These are phyloP conservation scores for Agrochola lota DNA, from an alignment of 2,888 invertebrate species.

Conservation along the genomic window DNA sequence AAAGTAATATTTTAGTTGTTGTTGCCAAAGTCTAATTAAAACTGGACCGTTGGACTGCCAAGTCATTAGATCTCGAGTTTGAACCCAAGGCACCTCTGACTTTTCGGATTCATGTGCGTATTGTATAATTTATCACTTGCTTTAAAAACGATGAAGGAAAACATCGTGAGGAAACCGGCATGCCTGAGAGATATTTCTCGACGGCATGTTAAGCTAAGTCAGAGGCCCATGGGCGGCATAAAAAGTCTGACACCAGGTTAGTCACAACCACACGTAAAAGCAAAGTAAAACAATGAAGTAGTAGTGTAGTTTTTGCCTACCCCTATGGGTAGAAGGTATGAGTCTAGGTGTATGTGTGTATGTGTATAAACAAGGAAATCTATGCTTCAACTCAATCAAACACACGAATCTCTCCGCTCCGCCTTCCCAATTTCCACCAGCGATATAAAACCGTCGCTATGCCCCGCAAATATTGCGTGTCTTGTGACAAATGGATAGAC, in stretches of 20 bases:
- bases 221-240: too few relatives aligned
- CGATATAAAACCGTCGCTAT: slow-evolving; percentile 42
- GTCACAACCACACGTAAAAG: too few relatives aligned
- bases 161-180: too few relatives aligned
- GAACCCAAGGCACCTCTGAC: too few relatives aligned
- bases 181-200: too few relatives aligned
- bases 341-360: neutral
- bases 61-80: too few relatives aligned
- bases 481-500: slow-evolving; percentile 54
- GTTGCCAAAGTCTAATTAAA: neutral
- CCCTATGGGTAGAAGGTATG: neutral
- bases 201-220: too few relatives aligned
- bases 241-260: too few relatives aligned
- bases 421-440: slow-evolving; percentile 26
- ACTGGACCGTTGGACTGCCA: neutral
- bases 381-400: slow-evolving; percentile 5
- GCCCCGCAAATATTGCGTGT: slow-evolving; percentile 51
- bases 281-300: neutral
- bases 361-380: neutral
- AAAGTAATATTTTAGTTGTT: too few relatives aligned
- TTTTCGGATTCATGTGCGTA: too few relatives aligned
- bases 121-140: too few relatives aligned
- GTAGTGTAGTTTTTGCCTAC: neutral
- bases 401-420: neutral
- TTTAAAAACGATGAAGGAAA: too few relatives aligned